phyloP scores from a whole-genome alignment of 2,888 invertebrate species.

The Thecophora atra region DNA sequence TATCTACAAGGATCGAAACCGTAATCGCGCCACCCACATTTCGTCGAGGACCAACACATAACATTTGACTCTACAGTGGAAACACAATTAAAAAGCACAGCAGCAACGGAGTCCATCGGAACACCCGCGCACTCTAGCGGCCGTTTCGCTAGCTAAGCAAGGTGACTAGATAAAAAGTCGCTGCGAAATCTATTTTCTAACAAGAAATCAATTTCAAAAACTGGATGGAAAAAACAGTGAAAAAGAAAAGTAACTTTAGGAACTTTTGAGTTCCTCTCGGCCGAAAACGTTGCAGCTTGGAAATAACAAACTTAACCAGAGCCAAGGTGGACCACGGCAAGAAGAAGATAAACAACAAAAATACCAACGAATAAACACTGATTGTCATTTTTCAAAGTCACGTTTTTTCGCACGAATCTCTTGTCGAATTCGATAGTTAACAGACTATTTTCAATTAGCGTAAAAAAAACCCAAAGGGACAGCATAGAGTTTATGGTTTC shows the following conservation, averaged over 20 bases:
- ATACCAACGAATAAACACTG: neutral
- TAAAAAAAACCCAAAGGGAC: neutral
- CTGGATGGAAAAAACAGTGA: constrained; percentile 16
- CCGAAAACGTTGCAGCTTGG: neutral
- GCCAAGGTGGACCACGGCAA: neutral
- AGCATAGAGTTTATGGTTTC: neutral
- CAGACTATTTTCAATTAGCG: constrained; percentile 21
- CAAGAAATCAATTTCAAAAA: constrained; percentile 24
- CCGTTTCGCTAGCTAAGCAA: too few relatives aligned
- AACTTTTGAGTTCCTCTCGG: too few relatives aligned
- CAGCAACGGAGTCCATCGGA: too few relatives aligned
- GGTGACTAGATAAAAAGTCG: too few relatives aligned
- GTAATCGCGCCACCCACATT: constrained; percentile 35
- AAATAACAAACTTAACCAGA: neutral
- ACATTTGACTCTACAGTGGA: constrained; percentile 29
- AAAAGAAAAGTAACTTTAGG: too few relatives aligned
- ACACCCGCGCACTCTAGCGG: too few relatives aligned
- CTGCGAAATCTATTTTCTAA: neutral
- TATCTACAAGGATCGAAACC: constrained; percentile 32
- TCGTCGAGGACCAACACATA: neutral
- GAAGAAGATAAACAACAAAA: constrained; percentile 2
- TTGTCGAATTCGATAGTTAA: constrained; percentile 31
- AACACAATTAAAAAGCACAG: constrained; percentile 30
- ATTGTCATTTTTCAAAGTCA: constrained; percentile 43
- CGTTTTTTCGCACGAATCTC: constrained; percentile 48